Base-by-base conservation (phyloP, 2,797 vertebrate species). In the Anguilla anguilla region DNA sequence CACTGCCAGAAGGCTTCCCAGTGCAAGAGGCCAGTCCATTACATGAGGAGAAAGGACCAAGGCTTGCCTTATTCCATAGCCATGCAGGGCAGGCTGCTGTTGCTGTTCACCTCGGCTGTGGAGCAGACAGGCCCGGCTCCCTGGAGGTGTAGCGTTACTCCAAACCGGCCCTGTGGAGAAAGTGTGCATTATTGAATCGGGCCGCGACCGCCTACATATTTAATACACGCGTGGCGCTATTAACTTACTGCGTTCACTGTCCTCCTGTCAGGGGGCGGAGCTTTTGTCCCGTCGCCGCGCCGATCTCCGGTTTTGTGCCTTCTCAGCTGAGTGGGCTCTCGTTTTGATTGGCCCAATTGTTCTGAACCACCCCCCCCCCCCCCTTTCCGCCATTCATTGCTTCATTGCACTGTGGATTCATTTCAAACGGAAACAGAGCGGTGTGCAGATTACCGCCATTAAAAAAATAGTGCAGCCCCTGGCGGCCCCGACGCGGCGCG, bases 151-250 rank as follows among this genome's bases (percentile, higher is more conserved):
- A 74, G 81, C 90, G 85, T 92, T 90, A 89, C 89, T 57, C 59
- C 64, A 35, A 35, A 69, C 74, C 81, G 69, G 87, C 85, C 88
- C 79, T 64, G 84, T 64, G 7, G 88, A 91, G 90, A 91, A 92
- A 92, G 90, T 91, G 90, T 90, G 91, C 92, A 91, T 92, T 91
- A 93, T 92, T 93, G 89, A 92, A 85, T 83, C 69, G 55, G 89
- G 85, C 86, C 84, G 67, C 86, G 49, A 74, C 79, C 82, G 51
- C 86, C 88, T 93, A 89, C 91, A 93, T 93, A 88, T 92, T 92
- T 93, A 92, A 93, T 92, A 88, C 86, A n/a, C 83, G 49, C 49
- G 28, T 87, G 64, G 59, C 81, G 82, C 90, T 88, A 87, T 92
- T 92, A 85, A 85, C 89, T 91, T 90, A 90, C 89, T 84, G 81